Base-by-base conservation (phyloP, 1,140 invertebrate genomes). In the Zaprionus capensis region DNA sequence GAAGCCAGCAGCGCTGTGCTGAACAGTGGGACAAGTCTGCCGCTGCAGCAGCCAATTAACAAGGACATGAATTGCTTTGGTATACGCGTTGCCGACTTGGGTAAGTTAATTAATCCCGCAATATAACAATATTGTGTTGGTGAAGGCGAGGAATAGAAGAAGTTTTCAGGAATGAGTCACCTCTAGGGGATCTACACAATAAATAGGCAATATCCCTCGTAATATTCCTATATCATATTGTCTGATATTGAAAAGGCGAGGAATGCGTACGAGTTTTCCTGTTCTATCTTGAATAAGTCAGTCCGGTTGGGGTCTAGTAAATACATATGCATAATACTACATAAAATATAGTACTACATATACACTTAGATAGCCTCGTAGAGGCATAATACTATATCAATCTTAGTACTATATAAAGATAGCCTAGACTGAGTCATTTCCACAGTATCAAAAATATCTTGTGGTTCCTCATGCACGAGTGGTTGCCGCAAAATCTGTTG, bases 1-100 rank as follows among this genome's bases (percentile, higher is more conserved):
- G 95, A 95, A 71, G 93, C 88, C 93, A 91, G 93, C 94, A 76
- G 93, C 92, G 68, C 94, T 87, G 58, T 93, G 92, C 81, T 94
- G 65, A 78, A 92, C 84, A 76, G 85, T 17, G 76, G 91, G 31
- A 22, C 85, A 9, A 57, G 78, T 57, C 46, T 92, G 64, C 86
- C 91, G 7, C 56, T 92, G 65, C 88, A 91, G 72, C 91, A 85
- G 57, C 72, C 87, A 66, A 78, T 92, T 38, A 92, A 85, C 76
- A 92, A 93, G 78, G 92, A 93, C 68, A 78, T 93, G 72, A 93
- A 92, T 76, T 91, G 91, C 73, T 93, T 91, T 53, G 91, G 94
- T 93, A 91, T 93, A 93, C 90, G 93, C 92, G 72, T 92, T 92
- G 90, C 94, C 68, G 94, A 95, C 84, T 90, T 94, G 71, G 94